These are phyloP conservation scores for Thymelicus sylvestris DNA, from an alignment of 2,888 invertebrate species.

Conservation along the genomic window DNA sequence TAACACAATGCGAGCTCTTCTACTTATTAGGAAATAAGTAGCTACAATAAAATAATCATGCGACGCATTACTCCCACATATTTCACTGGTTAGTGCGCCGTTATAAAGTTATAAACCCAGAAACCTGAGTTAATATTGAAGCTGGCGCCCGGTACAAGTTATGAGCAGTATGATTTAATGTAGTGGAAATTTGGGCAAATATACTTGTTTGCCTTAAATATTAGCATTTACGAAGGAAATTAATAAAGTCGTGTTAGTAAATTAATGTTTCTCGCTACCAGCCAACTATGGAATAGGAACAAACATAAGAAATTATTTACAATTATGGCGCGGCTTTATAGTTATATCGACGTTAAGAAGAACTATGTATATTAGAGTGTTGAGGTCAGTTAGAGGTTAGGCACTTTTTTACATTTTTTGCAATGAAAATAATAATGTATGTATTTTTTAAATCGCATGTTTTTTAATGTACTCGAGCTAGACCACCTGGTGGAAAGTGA, in stretches of 20 bases:
- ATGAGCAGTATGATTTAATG: conserved; percentile 37
- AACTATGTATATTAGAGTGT: too few relatives aligned
- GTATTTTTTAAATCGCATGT: too few relatives aligned
- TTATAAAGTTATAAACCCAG: conserved; percentile 81
- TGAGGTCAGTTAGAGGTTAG: too few relatives aligned
- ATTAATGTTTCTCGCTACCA: background rate
- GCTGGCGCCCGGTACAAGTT: conserved; percentile 49
- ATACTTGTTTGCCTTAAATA: conserved; percentile 22
- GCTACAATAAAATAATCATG: conserved; percentile 47
- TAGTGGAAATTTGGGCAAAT: conserved; percentile 10
- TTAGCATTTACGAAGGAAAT: conserved; percentile 18
- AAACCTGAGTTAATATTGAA: conserved; percentile 61
- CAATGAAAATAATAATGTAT: too few relatives aligned
- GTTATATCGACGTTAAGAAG: too few relatives aligned
- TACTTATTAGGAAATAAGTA: conserved; percentile 37
- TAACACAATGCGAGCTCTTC: conserved; percentile 9
- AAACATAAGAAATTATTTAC: conserved; percentile 2
- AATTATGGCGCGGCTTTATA: too few relatives aligned
- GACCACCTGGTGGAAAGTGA: too few relatives aligned
- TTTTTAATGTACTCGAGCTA: too few relatives aligned
- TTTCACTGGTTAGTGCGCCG: conserved; percentile 72
- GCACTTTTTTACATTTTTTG: too few relatives aligned
- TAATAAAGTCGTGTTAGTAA: conserved; percentile 15
- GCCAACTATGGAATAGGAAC: conserved; percentile 1
- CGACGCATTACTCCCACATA: conserved; percentile 56